These are phyloP conservation scores for Chlamydotis undulata DNA, from an alignment of 2,113 vertebrate genomes.

Conservation along the genomic window DNA sequence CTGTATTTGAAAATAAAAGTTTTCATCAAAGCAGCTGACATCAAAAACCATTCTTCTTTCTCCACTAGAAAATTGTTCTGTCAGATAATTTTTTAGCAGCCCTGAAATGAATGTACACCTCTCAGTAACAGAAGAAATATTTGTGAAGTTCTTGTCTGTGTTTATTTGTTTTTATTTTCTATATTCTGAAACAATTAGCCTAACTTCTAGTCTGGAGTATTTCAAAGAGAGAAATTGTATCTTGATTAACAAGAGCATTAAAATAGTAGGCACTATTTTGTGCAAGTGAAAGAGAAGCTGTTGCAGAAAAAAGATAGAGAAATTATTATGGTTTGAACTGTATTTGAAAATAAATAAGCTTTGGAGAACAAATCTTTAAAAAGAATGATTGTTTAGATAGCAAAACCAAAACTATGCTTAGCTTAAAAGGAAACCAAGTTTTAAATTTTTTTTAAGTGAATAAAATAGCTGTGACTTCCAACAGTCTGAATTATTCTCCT, in stretches of 20 bases:
- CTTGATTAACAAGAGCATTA: neutral
- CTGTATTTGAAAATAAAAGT: neutral
- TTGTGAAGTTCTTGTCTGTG: neutral
- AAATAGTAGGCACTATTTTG: neutral
- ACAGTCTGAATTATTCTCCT: neutral
- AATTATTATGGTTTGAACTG: neutral
- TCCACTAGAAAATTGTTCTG: neutral
- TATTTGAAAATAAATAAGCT: neutral
- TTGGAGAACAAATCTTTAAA: neutral
- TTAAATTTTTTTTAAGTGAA: neutral
- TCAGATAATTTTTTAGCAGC: neutral
- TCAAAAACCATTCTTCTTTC: neutral
- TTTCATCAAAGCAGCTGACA: neutral
- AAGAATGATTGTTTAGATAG: neutral
- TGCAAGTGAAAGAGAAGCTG: neutral
- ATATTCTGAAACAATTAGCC: neutral
- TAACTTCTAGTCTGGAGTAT: neutral
- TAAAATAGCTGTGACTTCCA: neutral
- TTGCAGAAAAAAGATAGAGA: neutral
- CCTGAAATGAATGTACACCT: neutral
- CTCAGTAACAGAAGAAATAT: neutral
- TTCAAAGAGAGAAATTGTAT: neutral
- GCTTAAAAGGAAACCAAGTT: neutral
- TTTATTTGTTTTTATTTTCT: neutral
- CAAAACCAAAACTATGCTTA: neutral